Conservation (phyloP, 2,797 vertebrate genomes). For the Neopelma chrysocephalum region DNA sequence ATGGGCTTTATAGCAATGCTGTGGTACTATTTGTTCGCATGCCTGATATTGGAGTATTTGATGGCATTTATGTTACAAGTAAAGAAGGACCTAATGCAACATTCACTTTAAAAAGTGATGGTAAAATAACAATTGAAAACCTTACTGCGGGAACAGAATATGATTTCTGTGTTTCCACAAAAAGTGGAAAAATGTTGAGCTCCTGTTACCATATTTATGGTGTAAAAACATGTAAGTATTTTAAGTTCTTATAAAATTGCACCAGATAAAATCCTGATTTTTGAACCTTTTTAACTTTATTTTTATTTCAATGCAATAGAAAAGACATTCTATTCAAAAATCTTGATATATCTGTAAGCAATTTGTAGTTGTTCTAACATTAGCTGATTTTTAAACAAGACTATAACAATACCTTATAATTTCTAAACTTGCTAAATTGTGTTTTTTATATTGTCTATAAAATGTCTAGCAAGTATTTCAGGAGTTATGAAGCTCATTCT, state of each 20-base stretch:
- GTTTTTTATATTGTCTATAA: neutral
- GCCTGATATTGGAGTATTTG: constrained; percentile 77
- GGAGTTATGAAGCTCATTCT: neutral
- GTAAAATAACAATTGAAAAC: constrained; percentile 67
- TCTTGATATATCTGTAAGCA: neutral
- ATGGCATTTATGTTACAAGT: constrained; percentile 76
- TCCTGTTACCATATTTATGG: constrained; percentile 66
- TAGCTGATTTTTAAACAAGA: neutral
- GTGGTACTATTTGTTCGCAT: constrained; percentile 79
- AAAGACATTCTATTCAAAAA: neutral
- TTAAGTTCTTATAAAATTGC: neutral
- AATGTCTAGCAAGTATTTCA: neutral
- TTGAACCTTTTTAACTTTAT: neutral
- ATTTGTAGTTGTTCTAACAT: neutral
- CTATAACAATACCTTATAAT: neutral
- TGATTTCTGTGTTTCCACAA: constrained; percentile 77
- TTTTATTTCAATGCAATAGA: neutral
- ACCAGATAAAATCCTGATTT: neutral
- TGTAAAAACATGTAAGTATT: constrained; percentile 84
- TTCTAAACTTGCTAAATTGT: neutral
- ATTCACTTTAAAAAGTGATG: constrained; percentile 46
- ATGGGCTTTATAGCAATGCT: constrained; percentile 63
- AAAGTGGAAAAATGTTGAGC: constrained; percentile 77
- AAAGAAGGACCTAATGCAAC: constrained; percentile 61
- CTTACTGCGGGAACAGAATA: constrained; percentile 82